phyloP scores from a whole-genome alignment of 2,797 vertebrate genomes.

The Glyptemys insculpta region DNA sequence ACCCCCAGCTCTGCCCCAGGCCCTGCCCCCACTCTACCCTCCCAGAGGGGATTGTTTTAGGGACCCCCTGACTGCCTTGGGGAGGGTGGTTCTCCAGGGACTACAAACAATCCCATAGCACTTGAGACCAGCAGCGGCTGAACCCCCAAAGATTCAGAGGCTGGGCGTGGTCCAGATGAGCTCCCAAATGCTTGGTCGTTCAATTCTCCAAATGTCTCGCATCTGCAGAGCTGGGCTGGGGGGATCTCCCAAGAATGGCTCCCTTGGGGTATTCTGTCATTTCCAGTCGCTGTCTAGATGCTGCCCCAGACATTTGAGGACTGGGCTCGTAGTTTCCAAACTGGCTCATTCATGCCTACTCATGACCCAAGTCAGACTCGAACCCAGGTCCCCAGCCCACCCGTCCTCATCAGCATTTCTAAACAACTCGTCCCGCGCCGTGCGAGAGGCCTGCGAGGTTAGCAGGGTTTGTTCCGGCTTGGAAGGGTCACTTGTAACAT shows the following conservation, averaged over 20 bases:
- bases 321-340: neutral
- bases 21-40: no score
- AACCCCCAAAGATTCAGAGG: neutral
- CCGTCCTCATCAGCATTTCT: accelerated
- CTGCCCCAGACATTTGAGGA: neutral
- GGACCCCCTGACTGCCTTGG: no score
- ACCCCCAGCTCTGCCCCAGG: no score
- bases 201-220: neutral
- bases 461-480: accelerated
- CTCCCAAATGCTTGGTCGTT: neutral
- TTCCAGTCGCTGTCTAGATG: neutral
- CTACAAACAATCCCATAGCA: neutral
- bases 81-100: neutral
- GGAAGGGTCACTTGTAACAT: neutral
- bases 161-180: neutral
- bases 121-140: neutral
- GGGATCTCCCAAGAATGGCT: neutral
- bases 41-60: neutral
- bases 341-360: neutral
- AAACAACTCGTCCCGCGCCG: accelerated
- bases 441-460: accelerated
- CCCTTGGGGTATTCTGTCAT: neutral
- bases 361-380: neutral
- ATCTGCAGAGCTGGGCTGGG: neutral
- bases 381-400: accelerated